Evolutionary conservation across 2,113 vertebrate genomes (phyloP).

Genomic region (Mixornis gularis): DNA sequence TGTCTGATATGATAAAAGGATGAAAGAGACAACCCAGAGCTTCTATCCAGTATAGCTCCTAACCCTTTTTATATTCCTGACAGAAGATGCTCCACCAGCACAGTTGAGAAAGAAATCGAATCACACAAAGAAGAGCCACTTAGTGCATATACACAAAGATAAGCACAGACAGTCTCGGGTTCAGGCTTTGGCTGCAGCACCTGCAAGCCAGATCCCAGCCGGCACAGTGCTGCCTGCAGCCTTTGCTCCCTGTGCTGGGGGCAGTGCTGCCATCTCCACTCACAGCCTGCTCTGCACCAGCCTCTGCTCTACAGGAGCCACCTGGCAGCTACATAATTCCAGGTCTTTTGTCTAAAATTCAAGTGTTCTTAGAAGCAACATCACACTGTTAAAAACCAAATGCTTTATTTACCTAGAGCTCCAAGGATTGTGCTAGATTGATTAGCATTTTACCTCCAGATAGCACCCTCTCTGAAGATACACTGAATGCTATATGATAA

Average conservation of each 20-base stretch:
- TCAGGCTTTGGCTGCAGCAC: not conserved
- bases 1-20: fast-evolving
- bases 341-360: not conserved
- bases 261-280: fast-evolving
- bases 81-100: not conserved
- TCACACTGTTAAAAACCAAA: not conserved
- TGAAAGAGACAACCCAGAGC: not conserved
- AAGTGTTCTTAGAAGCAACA: not conserved
- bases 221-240: not conserved
- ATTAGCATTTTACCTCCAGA: not conserved
- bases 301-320: not conserved
- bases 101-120: not conserved
- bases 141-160: not conserved
- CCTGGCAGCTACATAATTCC: not conserved
- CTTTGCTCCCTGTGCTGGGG: not conserved
- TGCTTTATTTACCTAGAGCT: not conserved
- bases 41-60: not conserved
- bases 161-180: not conserved
- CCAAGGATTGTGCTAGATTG: not conserved
- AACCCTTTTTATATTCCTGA: not conserved
- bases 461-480: not conserved
- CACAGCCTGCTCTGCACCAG: not conserved
- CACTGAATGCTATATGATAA: fast-evolving
- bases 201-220: not conserved
- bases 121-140: not conserved